Conservation (phyloP, 1,140 invertebrate genomes). For the Latrodectus geometricus region DNA sequence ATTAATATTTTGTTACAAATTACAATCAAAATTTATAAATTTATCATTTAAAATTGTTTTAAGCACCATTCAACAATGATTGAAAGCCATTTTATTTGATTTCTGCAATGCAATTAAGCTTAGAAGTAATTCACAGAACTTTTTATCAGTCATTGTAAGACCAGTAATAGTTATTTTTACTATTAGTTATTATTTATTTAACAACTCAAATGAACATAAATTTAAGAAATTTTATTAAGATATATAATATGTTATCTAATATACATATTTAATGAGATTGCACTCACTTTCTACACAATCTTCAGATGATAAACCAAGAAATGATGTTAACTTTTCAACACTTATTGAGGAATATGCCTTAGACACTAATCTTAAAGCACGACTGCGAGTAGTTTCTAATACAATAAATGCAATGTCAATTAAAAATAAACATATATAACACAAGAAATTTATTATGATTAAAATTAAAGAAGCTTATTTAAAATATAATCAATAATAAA, state of each 20-base stretch:
- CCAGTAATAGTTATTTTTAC: no score
- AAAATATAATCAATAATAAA: no score
- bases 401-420: conserved; percentile 58
- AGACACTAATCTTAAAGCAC: conserved; percentile 80
- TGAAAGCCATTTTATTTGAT: no score
- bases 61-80: no score
- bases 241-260: neutral
- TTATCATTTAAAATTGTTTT: no score
- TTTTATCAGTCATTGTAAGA: no score
- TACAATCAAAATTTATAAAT: no score
- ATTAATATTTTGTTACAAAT: no score
- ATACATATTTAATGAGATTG: neutral
- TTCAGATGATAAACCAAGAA: conserved; percentile 78
- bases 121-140: no score
- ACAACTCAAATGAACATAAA: neutral
- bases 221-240: neutral
- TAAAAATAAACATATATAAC: neutral
- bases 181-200: neutral
- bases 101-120: no score
- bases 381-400: conserved; percentile 79
- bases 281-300: conserved; percentile 68
- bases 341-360: conserved; percentile 86
- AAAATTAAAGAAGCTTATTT: no score
- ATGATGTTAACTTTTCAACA: conserved; percentile 77
- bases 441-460: no score